phyloP scores from a whole-genome alignment of 2,797 vertebrate genomes.

The Crenuchus spilurus region DNA sequence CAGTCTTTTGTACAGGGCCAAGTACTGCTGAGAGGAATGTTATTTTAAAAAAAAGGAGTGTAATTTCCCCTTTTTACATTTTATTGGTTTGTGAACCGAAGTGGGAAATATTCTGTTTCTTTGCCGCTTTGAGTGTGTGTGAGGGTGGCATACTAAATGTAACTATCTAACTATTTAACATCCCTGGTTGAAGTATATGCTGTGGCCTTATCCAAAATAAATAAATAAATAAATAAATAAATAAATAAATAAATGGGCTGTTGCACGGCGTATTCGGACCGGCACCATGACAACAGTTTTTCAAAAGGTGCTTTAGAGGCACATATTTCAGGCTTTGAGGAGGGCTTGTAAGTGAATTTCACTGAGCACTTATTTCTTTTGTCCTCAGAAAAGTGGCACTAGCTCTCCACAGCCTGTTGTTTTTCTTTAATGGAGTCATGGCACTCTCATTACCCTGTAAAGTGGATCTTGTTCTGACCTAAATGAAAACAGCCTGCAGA shows the following conservation, averaged over 20 bases:
- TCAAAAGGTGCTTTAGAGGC: conserved; percentile 39
- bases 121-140: background rate
- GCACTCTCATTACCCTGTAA: conserved; percentile 56
- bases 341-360: conserved; percentile 48
- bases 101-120: conserved; percentile 10
- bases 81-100: conserved; percentile 52
- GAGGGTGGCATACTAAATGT: background rate
- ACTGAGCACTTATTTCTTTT: conserved; percentile 48
- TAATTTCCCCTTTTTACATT: conserved; percentile 64
- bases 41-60: conserved; percentile 51
- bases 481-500: conserved; percentile 64
- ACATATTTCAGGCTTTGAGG: conserved; percentile 41
- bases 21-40: conserved; percentile 38
- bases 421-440: conserved; percentile 58
- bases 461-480: conserved; percentile 60
- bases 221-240: background rate
- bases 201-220: conserved; percentile 1
- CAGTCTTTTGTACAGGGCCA: conserved; percentile 70
- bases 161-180: background rate
- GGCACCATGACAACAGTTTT: conserved; percentile 28
- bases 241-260: conserved; percentile 2
- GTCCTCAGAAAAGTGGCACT: conserved; percentile 46
- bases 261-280: background rate
- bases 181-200: conserved; percentile 7
- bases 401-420: conserved; percentile 52